Base-by-base conservation (phyloP, 2,888 invertebrate species). In the Actias luna region DNA sequence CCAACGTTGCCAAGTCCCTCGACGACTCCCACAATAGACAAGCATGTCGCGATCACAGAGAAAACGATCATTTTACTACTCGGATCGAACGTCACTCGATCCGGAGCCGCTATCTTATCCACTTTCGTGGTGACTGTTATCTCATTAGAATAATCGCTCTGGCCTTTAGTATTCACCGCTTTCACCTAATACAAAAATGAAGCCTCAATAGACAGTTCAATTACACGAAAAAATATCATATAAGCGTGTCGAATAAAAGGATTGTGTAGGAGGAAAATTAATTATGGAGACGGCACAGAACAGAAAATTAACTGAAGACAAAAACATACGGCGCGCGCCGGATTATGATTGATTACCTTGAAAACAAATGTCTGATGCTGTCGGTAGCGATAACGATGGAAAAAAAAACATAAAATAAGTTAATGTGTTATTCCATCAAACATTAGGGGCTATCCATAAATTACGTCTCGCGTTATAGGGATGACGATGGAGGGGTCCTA, bases 111-210 rank as follows among this genome's bases (percentile, higher is more conserved):
- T 61, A 98, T 97, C 77, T 96, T 94, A 70, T 97, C 97, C 22
- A 98, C 97, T 74, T 96, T 95, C 0, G 98, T 98, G 5, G 96
- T 95, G 50, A 95, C 96, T 1, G 94, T 93, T 58, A 97, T 95
- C 81, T 97, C 97, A 75, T 97, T 96, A 0, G 98, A 98, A 78
- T 96, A 97, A 69, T 97, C 96, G 67, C 98, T 98, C 71, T 96
- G 95, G 18, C 97, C 97, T 84, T 97, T 97, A 0, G 97, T 96
- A 80, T 98, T 98, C 68, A 97, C 94, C 0, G 98, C 98, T 88
- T 97, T 97, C 65, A 97, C 95, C 95, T 95, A 83, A 29, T 10
- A 50, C 31, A 39, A 14, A 57, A 27, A 5, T 18, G 27, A 35
- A 18, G 18, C 29, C 16, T 18, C 3, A 27, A 57, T 27, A n/a